A percentile compares a stretch with the other conserved stretches of the same genome.
phyloP scores from a whole-genome alignment of 37 sponge, comb jelly and placozoan genomes.

The Aplysina aerophoba region DNA sequence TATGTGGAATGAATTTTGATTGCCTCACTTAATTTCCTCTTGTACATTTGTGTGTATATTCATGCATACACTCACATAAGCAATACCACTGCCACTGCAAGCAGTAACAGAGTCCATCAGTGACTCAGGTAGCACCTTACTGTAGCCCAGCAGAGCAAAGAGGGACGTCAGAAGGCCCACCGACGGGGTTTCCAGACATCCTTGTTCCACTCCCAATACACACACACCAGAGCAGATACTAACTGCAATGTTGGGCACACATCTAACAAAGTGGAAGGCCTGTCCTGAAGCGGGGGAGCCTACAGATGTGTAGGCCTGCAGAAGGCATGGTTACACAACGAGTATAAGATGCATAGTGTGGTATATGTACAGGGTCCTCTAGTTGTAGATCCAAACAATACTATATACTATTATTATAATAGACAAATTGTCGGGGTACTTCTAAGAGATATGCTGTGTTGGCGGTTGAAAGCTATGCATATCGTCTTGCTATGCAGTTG shows the following conservation, averaged over 20 bases:
- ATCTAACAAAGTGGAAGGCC: not conserved
- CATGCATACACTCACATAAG: slow-evolving; percentile 69
- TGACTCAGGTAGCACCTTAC: slow-evolving; percentile 68
- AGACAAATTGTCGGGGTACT: too few relatives aligned
- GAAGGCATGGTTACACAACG: not conserved
- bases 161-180: not conserved
- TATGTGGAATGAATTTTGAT: too few relatives aligned
- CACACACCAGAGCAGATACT: slow-evolving; percentile 1
- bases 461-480: too few relatives aligned
- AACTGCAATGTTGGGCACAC: not conserved
- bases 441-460: too few relatives aligned
- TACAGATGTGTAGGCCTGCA: not conserved
- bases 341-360: not conserved
- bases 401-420: too few relatives aligned
- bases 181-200: not conserved
- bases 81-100: slow-evolving; percentile 75
- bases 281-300: too few relatives aligned
- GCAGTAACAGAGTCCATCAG: slow-evolving; percentile 58
- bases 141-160: slow-evolving; percentile 50
- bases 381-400: too few relatives aligned
- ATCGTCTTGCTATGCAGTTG: not conserved
- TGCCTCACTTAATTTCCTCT: too few relatives aligned
- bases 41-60: too few relatives aligned
- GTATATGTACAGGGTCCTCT: too few relatives aligned
- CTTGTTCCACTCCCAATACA: slow-evolving; percentile 1